Evolutionary conservation across 2,797 vertebrate species (phyloP), one percentile per base, ranked within the genome.

Genomic region (Florisuga fusca): DNA sequence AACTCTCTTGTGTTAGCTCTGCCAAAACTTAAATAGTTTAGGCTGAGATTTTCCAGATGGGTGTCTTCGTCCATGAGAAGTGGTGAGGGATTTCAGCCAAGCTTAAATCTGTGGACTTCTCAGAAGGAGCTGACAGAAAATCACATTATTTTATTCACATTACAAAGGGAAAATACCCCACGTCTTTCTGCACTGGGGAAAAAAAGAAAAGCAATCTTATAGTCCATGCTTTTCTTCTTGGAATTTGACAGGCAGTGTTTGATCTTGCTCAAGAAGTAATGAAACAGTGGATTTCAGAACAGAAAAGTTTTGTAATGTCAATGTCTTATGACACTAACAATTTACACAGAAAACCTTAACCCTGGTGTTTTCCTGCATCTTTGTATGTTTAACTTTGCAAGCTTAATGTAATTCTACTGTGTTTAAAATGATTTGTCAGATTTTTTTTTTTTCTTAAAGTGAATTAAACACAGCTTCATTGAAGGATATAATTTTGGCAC

Each of bases 41-140:
- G 38, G 76, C 58, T 96, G 94, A 95, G 83, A 48, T 63, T 96
- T 95, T 96, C 95, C 93, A 95, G 94, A 91, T 1, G 54, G 10
- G 66, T 78, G 29, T 94, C 85, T 93, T 94, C 46, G 36, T 80
- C 89, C 33, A 68, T 58, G 66, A 88, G 66, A 78, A 51, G 15
- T 22, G 54, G 27, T 4, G 15, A 10, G 20, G 10, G 9, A 67
- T 85, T 93, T 91, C n/a, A 66, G 38, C 55, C 55, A 73, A 59
- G 21, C 55, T 91, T 86, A 31, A 76, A 41, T 33, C 1, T 2
- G 15, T 78, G 54, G 57, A 9, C 18, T 54, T 57, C 62, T 91
- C 15, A 33, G 50, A 91, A 81, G 14, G 34, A 66, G 15, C 43
- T 53, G 31, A 72, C 8, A 34, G 73, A 93, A 91, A 90, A 81